phyloP scores from a whole-genome alignment of 30 jellyfish, hydroid and myxozoan genomes.

The Turritopsis dohrnii region DNA sequence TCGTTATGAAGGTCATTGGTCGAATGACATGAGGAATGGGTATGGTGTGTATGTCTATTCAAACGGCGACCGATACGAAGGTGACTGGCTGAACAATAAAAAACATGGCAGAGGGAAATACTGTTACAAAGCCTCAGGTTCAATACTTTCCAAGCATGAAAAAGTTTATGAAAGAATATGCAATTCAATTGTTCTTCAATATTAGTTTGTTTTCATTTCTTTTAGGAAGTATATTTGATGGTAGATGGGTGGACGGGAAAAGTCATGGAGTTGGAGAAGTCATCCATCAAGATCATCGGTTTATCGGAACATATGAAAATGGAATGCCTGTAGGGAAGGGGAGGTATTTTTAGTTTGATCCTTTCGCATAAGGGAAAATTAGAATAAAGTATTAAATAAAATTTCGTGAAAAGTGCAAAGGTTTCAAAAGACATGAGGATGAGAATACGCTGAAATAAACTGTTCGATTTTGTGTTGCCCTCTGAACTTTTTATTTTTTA shows the following conservation, averaged over 20 bases:
- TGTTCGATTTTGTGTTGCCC: no score
- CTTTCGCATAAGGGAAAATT: background rate
- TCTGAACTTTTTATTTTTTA: no score
- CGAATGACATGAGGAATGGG: conserved; percentile 17
- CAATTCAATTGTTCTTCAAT: background rate
- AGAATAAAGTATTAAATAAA: no score
- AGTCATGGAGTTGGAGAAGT: conserved; percentile 20
- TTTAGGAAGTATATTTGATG: conserved; percentile 14
- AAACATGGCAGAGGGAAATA: conserved; percentile 31
- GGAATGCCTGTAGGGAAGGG: conserved; percentile 30
- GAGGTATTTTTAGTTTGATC: conserved; percentile 1
- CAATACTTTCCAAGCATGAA: background rate
- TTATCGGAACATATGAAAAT: conserved; percentile 12
- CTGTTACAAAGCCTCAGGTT: conserved; percentile 19
- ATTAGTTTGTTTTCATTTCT: background rate
- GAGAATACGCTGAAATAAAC: no score
- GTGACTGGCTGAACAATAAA: conserved; percentile 29
- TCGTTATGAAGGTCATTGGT: conserved; percentile 31
- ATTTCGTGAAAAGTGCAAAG: no score
- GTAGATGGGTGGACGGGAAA: conserved; percentile 32
- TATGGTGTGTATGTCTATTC: conserved; percentile 2
- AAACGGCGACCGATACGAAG: conserved; percentile 28
- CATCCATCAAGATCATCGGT: conserved; percentile 31
- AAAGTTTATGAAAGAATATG: no score
- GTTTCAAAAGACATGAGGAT: no score